Evolutionary conservation across 2,888 invertebrate genomes (phyloP), one percentile per base, ranked within the genome.

Genomic region (Hipparchia semele): DNA sequence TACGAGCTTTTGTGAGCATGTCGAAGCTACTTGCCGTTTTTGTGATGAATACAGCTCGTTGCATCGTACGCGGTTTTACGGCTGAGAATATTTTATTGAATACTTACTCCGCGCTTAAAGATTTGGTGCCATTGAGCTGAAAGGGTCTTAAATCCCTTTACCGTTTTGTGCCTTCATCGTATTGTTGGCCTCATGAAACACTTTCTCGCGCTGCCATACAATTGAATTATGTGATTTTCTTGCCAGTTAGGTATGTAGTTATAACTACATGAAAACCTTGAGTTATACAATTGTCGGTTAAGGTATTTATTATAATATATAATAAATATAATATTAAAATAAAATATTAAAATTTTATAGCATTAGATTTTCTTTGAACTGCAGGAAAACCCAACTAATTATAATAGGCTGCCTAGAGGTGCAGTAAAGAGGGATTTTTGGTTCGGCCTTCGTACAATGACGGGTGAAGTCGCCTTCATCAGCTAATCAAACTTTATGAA

Each of bases 1-100:
- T 93, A 93, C 90, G 93, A 94, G 92, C 94, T 94, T 94, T 94
- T 94, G 92, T 92, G 84, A 90, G 90, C 90, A 89, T 87, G 91
- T 91, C 90, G 89, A 90, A 89, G 92, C 91, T 89, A 92, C 91
- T 90, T 85, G 86, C 82, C 83, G 84, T 89, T 93, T 91, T 94
- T 92, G 88, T 88, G 87, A 90, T 89, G 88, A 86, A 89, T 81
- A 85, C 89, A 82, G 84, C 86, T 86, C 83, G 84, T 81, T 86
- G 84, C 84, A 77, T 80, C 78, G 83, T 80, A 79, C 54, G 82
- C 80, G 82, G 80, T 82, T 91, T 92, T 92, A 92, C 84, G 88
- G 84, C 83, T 79, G 80, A 76, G 80, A 84, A 88, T 84, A 86
- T 90, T 91, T 92, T 90, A 93, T 93, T 92, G 92, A 92, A 93